Percentiles rank a stretch among this genome's conserved stretches.
phyloP scores from a whole-genome alignment of 2,888 invertebrate species.

The Pseudoips prasinana region DNA sequence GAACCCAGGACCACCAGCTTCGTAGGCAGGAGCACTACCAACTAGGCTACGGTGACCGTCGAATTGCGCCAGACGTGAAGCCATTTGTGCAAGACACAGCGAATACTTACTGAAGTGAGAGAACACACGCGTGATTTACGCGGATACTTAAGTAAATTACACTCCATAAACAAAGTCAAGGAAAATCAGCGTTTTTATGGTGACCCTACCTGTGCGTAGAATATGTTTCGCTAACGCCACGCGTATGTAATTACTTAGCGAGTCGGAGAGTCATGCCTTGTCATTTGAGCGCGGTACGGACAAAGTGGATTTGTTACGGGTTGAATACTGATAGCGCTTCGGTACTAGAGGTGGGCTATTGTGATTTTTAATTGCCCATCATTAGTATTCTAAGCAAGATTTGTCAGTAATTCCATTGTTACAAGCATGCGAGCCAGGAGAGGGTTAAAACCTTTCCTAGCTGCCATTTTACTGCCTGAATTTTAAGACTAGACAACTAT shows the following conservation, averaged over 20 bases:
- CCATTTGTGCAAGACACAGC: too few relatives aligned
- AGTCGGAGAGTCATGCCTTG: constrained; percentile 70
- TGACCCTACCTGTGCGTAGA: constrained; percentile 36
- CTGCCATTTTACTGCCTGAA: too few relatives aligned
- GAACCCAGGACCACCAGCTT: too few relatives aligned
- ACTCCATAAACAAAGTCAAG: too few relatives aligned
- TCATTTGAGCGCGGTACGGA: constrained; percentile 61
- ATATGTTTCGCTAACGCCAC: constrained; percentile 56
- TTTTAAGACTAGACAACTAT: too few relatives aligned
- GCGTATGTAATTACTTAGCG: constrained; percentile 77
- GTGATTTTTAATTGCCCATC: constrained; percentile 30
- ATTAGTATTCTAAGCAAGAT: constrained; percentile 21
- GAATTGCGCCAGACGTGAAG: too few relatives aligned
- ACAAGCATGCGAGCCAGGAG: too few relatives aligned
- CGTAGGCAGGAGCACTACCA: too few relatives aligned
- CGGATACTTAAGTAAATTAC: neutral
- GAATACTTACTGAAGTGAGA: too few relatives aligned
- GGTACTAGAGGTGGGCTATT: constrained; percentile 33
- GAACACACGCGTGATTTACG: too few relatives aligned
- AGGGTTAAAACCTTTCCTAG: too few relatives aligned
- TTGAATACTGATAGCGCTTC: constrained; percentile 40
- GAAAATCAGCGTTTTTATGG: constrained; percentile 11
- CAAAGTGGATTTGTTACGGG: constrained; percentile 49
- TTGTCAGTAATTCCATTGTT: constrained; percentile 9
- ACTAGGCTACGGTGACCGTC: too few relatives aligned